A percentile compares a stretch with the other conserved stretches of the same genome.
phyloP scores from a whole-genome alignment of 2,888 invertebrate genomes.

The Chaitophorus viminalis region DNA sequence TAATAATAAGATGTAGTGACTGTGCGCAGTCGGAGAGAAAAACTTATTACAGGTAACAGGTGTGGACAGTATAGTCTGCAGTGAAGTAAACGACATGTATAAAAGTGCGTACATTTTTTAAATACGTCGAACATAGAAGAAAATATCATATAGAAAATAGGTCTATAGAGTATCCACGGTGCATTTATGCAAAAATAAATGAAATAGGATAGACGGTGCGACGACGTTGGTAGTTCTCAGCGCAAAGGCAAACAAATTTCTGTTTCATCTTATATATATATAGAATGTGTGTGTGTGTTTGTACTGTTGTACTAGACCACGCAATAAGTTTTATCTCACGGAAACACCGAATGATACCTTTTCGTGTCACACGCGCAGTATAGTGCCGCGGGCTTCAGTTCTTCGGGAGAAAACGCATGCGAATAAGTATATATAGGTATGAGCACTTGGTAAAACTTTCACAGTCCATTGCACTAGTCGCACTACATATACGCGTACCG shows the following conservation, averaged over 20 bases:
- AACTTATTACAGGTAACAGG: too few relatives aligned
- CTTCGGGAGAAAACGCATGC: not conserved
- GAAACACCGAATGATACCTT: not conserved
- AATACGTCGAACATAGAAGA: too few relatives aligned
- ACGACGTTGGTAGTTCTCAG: not conserved
- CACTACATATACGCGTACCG: not conserved
- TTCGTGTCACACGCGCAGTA: not conserved
- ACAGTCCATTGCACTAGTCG: not conserved
- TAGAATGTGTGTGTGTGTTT: not conserved
- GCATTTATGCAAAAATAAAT: too few relatives aligned
- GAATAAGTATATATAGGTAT: not conserved
- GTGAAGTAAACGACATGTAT: too few relatives aligned
- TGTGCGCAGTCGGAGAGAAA: too few relatives aligned
- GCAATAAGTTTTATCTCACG: not conserved
- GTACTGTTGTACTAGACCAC: not conserved
- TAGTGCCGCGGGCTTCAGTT: not conserved
- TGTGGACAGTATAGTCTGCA: too few relatives aligned
- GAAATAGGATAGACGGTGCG: too few relatives aligned
- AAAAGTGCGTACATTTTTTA: too few relatives aligned
- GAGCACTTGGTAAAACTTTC: not conserved
- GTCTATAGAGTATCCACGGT: too few relatives aligned
- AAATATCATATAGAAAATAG: too few relatives aligned
- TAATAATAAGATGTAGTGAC: too few relatives aligned
- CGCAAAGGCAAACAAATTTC: not conserved
- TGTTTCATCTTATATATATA: not conserved